phyloP scores from a whole-genome alignment of 2,797 vertebrate species.

The Todus mexicanus region DNA sequence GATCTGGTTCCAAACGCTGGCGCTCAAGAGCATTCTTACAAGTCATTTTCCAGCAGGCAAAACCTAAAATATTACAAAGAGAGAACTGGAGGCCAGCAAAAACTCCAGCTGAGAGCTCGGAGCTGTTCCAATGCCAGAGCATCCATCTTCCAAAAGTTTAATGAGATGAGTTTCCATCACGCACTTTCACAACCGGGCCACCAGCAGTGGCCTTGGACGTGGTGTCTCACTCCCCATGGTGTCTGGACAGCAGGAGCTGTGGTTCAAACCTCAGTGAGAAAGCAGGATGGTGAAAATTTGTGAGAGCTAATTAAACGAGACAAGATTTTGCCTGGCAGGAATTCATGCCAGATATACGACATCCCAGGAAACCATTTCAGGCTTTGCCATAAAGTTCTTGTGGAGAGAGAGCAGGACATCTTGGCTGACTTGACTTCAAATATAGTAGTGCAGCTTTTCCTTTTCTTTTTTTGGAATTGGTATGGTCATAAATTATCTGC shows the following conservation, averaged over 20 bases:
- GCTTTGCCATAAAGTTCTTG: slow-evolving; percentile 20
- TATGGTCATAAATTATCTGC: slow-evolving; percentile 7
- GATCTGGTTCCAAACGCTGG: slow-evolving; percentile 53
- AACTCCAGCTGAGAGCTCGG: slow-evolving; percentile 48
- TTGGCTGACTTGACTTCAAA: slow-evolving; percentile 38
- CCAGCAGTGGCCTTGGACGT: slow-evolving; percentile 36
- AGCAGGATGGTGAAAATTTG: slow-evolving; percentile 53
- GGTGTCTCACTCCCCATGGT: not conserved
- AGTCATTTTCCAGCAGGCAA: slow-evolving; percentile 58
- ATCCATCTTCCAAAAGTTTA: slow-evolving; percentile 43
- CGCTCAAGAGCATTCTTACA: slow-evolving; percentile 46
- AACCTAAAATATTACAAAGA: slow-evolving; percentile 47
- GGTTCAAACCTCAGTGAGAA: slow-evolving; percentile 22
- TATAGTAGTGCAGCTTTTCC: not conserved
- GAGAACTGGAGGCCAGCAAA: slow-evolving; percentile 23
- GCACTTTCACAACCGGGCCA: slow-evolving; percentile 28
- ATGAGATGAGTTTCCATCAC: slow-evolving; percentile 46
- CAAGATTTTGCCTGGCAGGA: slow-evolving; percentile 45
- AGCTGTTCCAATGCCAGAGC: slow-evolving; percentile 46
- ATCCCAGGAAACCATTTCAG: slow-evolving; percentile 1
- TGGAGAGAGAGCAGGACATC: not conserved
- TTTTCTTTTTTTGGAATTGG: not conserved
- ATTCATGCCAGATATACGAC: slow-evolving; percentile 21
- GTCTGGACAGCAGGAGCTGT: slow-evolving; percentile 30
- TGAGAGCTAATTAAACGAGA: slow-evolving; percentile 49